phyloP scores from a whole-genome alignment of 2,888 invertebrate genomes.

The Lasioglossum vierecki region DNA sequence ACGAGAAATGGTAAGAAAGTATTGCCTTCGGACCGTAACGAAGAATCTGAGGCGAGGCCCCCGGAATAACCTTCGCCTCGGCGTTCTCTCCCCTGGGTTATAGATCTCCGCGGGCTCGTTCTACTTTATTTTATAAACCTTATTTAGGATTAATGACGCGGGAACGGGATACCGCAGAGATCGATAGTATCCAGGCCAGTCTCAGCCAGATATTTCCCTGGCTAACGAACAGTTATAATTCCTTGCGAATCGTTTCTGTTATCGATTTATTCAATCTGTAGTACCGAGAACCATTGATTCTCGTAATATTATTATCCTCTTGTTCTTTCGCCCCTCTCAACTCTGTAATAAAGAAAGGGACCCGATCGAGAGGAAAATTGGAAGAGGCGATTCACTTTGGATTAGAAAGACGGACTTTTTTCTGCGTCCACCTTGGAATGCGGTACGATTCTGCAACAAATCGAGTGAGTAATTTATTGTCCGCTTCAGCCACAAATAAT shows the following conservation, averaged over 20 bases:
- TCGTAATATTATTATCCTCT: conserved; percentile 28
- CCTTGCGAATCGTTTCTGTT: conserved; percentile 48
- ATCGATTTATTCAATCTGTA: conserved; percentile 27
- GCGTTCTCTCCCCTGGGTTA: conserved; percentile 55
- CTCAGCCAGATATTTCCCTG: conserved; percentile 59
- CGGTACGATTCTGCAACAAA: neutral
- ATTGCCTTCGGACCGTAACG: conserved; percentile 48
- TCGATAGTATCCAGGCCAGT: conserved; percentile 61
- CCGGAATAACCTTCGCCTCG: conserved; percentile 60
- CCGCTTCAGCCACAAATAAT: neutral
- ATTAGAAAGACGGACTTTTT: neutral
- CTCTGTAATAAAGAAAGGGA: neutral
- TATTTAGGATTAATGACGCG: conserved; percentile 71
- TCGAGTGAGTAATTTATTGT: neutral
- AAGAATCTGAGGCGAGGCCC: conserved; percentile 57
- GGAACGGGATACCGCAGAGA: conserved; percentile 61
- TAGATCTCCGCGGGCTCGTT: conserved; percentile 63
- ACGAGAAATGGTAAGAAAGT: conserved; percentile 41
- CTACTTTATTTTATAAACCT: conserved; percentile 70
- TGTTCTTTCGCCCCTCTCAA: neutral
- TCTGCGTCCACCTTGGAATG: neutral
- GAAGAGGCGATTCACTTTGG: neutral
- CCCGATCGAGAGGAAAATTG: neutral
- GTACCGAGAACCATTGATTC: conserved; percentile 16
- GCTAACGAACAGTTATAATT: conserved; percentile 56